A percentile compares a stretch with the other conserved stretches of the same genome.
Evolutionary conservation across 2,797 vertebrate genomes (phyloP).

Genomic region (Epinephelus malabaricus): DNA sequence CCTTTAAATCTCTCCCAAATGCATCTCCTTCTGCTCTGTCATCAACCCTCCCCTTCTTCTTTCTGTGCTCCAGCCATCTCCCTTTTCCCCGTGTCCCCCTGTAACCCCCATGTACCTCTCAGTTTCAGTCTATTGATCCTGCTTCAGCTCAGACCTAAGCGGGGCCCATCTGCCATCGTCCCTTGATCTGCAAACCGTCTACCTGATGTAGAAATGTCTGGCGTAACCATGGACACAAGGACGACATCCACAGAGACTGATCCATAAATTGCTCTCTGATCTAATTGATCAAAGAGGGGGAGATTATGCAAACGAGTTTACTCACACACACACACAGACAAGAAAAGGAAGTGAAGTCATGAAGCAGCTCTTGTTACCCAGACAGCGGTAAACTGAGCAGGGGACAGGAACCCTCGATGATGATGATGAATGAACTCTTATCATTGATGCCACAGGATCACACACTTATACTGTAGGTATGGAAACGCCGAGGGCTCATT

Average conservation of each 20-base stretch:
- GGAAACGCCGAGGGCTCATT: neutral
- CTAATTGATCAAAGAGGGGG: constrained; percentile 5
- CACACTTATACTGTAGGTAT: neutral
- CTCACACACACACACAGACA: neutral
- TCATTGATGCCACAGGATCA: constrained; percentile 1
- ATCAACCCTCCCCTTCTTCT: constrained; percentile 23
- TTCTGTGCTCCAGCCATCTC: neutral
- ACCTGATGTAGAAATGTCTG: constrained; percentile 9
- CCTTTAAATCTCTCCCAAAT: constrained; percentile 32
- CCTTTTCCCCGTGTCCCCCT: constrained; percentile 7
- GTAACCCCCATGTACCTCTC: constrained; percentile 39
- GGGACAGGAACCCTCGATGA: constrained; percentile 19
- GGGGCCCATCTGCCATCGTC: constrained; percentile 11
- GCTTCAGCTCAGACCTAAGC: constrained; percentile 38
- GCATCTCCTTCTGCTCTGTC: constrained; percentile 37
- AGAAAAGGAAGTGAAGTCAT: neutral
- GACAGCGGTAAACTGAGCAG: constrained; percentile 29
- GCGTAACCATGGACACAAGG: constrained; percentile 21
- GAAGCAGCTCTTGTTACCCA: constrained; percentile 36
- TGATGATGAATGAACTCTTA: constrained; percentile 6
- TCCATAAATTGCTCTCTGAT: constrained; percentile 16
- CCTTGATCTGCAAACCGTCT: neutral
- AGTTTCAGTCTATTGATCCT: constrained; percentile 57
- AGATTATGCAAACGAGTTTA: constrained; percentile 10
- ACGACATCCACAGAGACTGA: neutral